phyloP scores from a whole-genome alignment of 2,113 vertebrate species.

The pig (Sus scrofa) region DNA sequence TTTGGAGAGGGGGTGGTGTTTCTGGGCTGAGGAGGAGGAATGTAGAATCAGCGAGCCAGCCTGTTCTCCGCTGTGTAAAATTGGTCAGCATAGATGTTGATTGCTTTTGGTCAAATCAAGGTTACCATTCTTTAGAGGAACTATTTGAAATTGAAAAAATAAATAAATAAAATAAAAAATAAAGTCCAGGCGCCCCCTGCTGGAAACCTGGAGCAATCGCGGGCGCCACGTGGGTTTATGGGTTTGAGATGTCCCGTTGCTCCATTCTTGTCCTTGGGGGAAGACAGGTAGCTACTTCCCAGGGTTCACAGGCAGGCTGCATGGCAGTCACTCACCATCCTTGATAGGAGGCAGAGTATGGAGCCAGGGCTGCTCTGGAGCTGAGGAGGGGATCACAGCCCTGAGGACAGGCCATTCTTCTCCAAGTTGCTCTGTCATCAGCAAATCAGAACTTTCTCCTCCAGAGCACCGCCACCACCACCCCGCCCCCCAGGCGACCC shows the following conservation, averaged over 20 bases:
- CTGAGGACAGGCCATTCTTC: background rate
- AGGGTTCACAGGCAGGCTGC: background rate
- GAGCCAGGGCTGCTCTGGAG: background rate
- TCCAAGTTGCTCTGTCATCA: too few relatives aligned
- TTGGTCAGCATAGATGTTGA: background rate
- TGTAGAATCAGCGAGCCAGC: background rate
- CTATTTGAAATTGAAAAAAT: background rate
- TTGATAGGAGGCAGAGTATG: background rate
- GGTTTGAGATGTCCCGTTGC: rapidly evolving
- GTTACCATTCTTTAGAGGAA: background rate
- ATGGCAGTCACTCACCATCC: rapidly evolving
- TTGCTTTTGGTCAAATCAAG: background rate
- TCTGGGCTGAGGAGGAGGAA: background rate
- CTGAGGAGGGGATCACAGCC: rapidly evolving
- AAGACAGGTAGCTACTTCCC: background rate
- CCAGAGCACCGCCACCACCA: rapidly evolving
- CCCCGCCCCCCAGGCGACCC: too few relatives aligned
- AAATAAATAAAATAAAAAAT: background rate
- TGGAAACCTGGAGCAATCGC: background rate
- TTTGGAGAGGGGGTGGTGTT: background rate
- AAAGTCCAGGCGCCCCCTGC: conserved; percentile 23
- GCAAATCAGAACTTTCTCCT: too few relatives aligned
- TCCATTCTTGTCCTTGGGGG: background rate
- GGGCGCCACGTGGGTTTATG: rapidly evolving
- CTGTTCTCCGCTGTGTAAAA: background rate